Conservation (phyloP, 2,888 invertebrate genomes). For the Perizoma affinitatum region DNA sequence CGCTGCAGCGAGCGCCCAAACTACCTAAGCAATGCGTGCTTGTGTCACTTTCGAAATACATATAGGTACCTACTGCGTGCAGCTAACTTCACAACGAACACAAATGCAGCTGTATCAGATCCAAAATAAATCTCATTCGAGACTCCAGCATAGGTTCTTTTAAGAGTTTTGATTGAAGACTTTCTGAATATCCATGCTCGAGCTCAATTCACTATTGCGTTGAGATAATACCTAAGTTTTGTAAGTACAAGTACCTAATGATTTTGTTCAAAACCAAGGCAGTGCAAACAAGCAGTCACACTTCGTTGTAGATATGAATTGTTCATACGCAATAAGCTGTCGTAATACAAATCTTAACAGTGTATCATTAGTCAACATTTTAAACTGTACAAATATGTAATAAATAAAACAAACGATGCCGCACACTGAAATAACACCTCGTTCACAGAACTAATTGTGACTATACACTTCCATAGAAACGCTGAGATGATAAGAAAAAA, state of each 20-base stretch:
- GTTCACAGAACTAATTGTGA: slow-evolving; percentile 47
- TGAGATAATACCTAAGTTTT: too few species aligned
- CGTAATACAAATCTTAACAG: slow-evolving; percentile 25
- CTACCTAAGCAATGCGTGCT: neutral
- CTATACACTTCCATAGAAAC: slow-evolving; percentile 46
- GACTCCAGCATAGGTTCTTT: too few species aligned
- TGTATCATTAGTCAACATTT: slow-evolving; percentile 36
- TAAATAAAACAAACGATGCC: slow-evolving; percentile 36
- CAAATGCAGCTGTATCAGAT: too few species aligned
- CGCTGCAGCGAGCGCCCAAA: neutral
- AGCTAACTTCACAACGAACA: slow-evolving; percentile 7
- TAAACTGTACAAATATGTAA: slow-evolving; percentile 32
- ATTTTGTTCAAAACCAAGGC: slow-evolving; percentile 9
- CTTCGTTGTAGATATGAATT: slow-evolving; percentile 27
- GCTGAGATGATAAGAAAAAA: slow-evolving; percentile 49
- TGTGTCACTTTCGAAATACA: neutral
- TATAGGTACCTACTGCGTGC: neutral
- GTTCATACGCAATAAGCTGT: slow-evolving; percentile 33
- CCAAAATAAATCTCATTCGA: too few species aligned
- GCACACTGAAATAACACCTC: slow-evolving; percentile 40
- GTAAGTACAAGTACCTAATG: too few species aligned
- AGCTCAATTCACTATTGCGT: too few species aligned
- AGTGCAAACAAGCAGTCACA: slow-evolving; percentile 32
- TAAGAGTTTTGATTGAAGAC: too few species aligned
- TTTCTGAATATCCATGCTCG: too few species aligned